These are phyloP conservation scores for Apotomis capreana DNA, from an alignment of 2,888 invertebrate species.

Conservation along the genomic window DNA sequence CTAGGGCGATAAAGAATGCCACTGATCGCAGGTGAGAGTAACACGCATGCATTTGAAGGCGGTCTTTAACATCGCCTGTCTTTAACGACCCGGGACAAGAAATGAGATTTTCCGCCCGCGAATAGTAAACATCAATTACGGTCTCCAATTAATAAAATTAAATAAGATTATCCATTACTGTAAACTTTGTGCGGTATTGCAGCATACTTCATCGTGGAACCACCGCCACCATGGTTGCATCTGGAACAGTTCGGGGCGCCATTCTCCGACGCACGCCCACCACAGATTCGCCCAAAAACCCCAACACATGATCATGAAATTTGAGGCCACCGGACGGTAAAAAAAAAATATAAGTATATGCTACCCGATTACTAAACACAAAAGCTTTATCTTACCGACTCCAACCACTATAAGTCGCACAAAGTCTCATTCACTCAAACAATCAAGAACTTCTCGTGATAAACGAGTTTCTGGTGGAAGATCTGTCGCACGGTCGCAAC, in stretches of 20 bases:
- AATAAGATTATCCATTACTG: neutral
- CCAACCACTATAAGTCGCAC: neutral
- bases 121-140: neutral
- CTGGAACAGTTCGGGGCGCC: neutral
- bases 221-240: neutral
- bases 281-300: neutral
- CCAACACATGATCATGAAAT: neutral
- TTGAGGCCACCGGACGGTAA: neutral
- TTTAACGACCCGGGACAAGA: too few species aligned
- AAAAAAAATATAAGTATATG: neutral
- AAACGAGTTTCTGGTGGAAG: neutral
- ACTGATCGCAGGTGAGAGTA: too few species aligned
- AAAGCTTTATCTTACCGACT: conserved; percentile 7
- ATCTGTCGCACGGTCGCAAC: neutral
- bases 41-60: too few species aligned
- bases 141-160: neutral
- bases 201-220: conserved; percentile 42
- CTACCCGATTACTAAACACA: conserved; percentile 10
- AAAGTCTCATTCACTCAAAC: neutral
- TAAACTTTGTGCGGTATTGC: conserved; percentile 47
- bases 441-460: neutral
- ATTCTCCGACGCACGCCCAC: neutral
- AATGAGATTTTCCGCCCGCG: too few species aligned
- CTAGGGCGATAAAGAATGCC: too few species aligned
- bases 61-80: too few species aligned